Conservation (phyloP, 2,888 invertebrate genomes). For the Oligia strigilis region DNA sequence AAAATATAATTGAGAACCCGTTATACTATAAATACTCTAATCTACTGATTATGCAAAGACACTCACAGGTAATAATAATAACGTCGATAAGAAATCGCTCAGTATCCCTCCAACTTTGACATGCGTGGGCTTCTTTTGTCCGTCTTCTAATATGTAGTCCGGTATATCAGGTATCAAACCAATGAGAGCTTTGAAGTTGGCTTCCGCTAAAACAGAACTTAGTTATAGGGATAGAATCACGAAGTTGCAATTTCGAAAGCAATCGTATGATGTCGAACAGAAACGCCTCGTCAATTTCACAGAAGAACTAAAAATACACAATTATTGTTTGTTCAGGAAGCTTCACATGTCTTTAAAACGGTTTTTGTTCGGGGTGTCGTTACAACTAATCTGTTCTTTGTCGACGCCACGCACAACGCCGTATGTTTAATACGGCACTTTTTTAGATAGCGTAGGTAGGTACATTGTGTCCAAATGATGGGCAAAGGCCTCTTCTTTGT, state of each 20-base stretch:
- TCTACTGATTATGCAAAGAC: background rate
- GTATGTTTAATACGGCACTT: background rate
- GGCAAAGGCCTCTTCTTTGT: too few species aligned
- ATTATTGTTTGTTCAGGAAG: background rate
- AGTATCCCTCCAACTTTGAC: constrained; percentile 93
- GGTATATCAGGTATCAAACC: constrained; percentile 95
- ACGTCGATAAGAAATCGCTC: constrained; percentile 95
- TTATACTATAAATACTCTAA: background rate
- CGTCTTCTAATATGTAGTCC: constrained; percentile 92
- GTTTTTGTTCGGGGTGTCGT: background rate
- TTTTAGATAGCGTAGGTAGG: background rate
- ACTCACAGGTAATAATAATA: constrained; percentile 95
- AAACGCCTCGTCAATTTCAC: background rate
- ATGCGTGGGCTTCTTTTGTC: constrained; percentile 93
- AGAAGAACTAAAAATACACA: background rate
- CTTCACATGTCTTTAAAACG: background rate
- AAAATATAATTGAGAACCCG: background rate
- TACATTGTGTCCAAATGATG: background rate
- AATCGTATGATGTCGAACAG: background rate
- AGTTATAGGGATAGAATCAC: background rate
- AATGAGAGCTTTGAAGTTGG: constrained; percentile 97
- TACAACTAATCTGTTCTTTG: background rate
- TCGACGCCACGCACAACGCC: background rate
- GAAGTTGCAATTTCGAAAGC: background rate
- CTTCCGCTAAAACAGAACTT: constrained; percentile 93